Evolutionary conservation across 2,797 vertebrate species (phyloP), one percentile per base, ranked within the genome.

Genomic region (Miichthys miiuy): DNA sequence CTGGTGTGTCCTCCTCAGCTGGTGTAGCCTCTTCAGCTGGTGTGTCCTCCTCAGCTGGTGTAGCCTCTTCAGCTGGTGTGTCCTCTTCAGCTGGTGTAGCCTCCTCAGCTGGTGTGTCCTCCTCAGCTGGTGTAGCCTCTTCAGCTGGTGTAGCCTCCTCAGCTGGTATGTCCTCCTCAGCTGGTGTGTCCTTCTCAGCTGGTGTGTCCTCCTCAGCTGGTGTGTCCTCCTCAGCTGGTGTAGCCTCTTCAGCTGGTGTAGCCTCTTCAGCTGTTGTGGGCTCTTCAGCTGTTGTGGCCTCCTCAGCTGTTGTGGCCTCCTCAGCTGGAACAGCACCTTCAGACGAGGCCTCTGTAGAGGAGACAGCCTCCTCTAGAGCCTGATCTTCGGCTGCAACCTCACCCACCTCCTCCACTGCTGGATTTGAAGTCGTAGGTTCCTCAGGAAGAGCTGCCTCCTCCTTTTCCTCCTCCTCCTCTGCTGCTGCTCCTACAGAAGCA

Each of bases 261-360:
- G 6, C 64, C 6, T 66, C 64, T 6, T 18, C 48, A 34, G 63
- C 62, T 30, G 3, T 3, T 14, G 14, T 47, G 34, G 21, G 52
- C 51, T 83, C 72, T 9, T 77, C 83, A 52, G 20, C 7, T 5
- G n/a, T 2, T 21, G 55, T 18, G 0, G 5, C 60, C 25, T 69
- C 62, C 11, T 48, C 57, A 34, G 44, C 52, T 66, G 58, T 3
- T 14, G 51, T 0, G 3, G 27, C 46, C 1, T 82, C 82, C 20
- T 79, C 82, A 69, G 79, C 5, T 0, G 72, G 50, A 41, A 44
- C 20, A 47, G 42, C 18, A 41, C 69, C 77, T 55, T 77, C 79
- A 57, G 52, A 20, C 1, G 16, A 74, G 10, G 62, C n/a, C 27
- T 75, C 79, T 46, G 56, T 18, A 12, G 17, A n/a, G 12, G 68